Base-by-base conservation (phyloP, 2,113 vertebrate genomes). In the Melanotaenia duboulayi region DNA sequence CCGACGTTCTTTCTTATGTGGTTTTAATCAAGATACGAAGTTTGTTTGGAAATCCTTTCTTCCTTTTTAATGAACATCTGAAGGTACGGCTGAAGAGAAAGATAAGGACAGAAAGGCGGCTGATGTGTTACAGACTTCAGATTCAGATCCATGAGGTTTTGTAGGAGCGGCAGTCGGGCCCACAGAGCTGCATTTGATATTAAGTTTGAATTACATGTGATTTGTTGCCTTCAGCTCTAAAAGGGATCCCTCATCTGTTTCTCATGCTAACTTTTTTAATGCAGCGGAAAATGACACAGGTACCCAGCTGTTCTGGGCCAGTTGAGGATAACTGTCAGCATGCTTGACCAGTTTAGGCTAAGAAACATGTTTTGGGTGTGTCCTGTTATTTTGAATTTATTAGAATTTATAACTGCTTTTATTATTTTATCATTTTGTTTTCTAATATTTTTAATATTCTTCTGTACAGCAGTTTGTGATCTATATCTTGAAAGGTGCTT, bases 131-230 rank as follows among this genome's bases (percentile, higher is more conserved):
- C 0, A 65, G 14, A 65, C 35, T 32, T 68, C 20, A 39, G 24
- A 52, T 51, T 66, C 9, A 62, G n/a, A 51, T 16, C 37, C 10
- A 16, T 13, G 17, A 61, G 17, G 11, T 25, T 44, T 52, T 32
- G 37, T 37, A 58, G 52, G n/a, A 48, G 20, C 63, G 39, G 39
- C 24, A 46, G 42, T 46, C 58, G 13, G n/a, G 44, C 48, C 60
- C 12, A 28, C 54, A 58, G 46, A 48, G 42, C 39, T 48, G 13
- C 35, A 22, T 65, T 74, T 73, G 50, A 60, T 65, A 49, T 72
- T 22, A 16, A 66, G 49, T 28, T 28, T 28, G 28, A 28, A 28
- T 28, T 3, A 28, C 51, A 58, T 28, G 63, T 20, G 62, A 13
- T 61, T 16, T 40, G 19, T 28, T 51, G 39, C 23, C 8, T 35